Percentiles rank a stretch among this genome's conserved stretches.
These are phyloP conservation scores for Sceloporus undulatus DNA, from an alignment of 2,113 vertebrate species.

Conservation along the genomic window DNA sequence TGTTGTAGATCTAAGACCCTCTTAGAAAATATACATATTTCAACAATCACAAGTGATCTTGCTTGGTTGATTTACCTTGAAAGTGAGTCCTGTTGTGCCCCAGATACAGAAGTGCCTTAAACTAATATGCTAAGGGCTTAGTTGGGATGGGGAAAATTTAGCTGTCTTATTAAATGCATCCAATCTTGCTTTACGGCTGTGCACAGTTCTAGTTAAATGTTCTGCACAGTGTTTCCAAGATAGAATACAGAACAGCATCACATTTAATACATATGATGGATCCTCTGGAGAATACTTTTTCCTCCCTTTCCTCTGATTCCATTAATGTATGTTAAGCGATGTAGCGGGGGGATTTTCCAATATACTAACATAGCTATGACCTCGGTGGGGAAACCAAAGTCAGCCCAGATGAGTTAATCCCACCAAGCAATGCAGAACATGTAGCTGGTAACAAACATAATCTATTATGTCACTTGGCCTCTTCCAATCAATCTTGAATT, in stretches of 20 bases:
- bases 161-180: constrained; percentile 43
- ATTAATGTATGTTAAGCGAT: constrained; percentile 6
- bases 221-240: constrained; percentile 9
- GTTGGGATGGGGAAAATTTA: constrained; percentile 40
- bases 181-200: constrained; percentile 22
- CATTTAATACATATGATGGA: constrained; percentile 43
- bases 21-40: constrained; percentile 15
- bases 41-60: not conserved
- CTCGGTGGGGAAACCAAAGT: not conserved
- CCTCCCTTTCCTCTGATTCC: constrained; percentile 42
- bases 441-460: not conserved
- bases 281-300: constrained; percentile 32
- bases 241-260: not conserved
- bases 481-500: not conserved
- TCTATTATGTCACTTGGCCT: not conserved
- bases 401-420: not conserved
- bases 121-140: constrained; percentile 45
- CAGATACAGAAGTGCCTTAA: constrained; percentile 44
- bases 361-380: constrained; percentile 16
- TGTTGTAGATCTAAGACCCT: not conserved
- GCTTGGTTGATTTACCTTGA: constrained; percentile 40
- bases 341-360: not conserved
- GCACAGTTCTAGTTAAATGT: constrained; percentile 41
- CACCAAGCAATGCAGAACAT: not conserved
- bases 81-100: constrained; percentile 30